phyloP scores from a whole-genome alignment of 2,113 vertebrate species.

The Chloebia gouldiae region DNA sequence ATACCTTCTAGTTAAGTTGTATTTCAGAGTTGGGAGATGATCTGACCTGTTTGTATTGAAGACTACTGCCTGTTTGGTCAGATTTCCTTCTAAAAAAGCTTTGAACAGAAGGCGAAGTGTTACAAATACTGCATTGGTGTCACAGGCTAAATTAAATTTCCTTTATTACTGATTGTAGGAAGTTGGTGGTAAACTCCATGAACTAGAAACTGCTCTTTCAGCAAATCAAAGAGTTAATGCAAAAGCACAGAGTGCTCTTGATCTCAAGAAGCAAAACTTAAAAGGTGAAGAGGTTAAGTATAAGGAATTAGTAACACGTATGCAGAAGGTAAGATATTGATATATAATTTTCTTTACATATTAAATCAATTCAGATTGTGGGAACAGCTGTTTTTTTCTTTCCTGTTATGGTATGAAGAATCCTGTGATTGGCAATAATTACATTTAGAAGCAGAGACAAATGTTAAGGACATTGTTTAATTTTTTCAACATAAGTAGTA shows the following conservation, averaged over 20 bases:
- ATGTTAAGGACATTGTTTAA: neutral
- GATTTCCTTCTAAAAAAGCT: neutral
- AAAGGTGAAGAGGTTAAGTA: conserved; percentile 83
- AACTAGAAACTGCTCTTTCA: conserved; percentile 80
- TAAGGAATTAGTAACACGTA: conserved; percentile 81
- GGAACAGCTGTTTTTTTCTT: neutral
- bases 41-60: neutral
- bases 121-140: neutral
- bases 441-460: neutral
- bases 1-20: neutral
- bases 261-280: conserved; percentile 89
- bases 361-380: neutral
- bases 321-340: conserved; percentile 81
- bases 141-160: neutral
- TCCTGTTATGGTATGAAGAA: neutral
- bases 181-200: conserved; percentile 72
- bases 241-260: conserved; percentile 86
- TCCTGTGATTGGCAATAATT: neutral
- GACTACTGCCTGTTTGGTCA: neutral
- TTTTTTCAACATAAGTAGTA: neutral
- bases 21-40: neutral
- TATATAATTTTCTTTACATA: neutral
- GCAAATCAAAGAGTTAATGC: conserved; percentile 83
- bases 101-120: neutral
- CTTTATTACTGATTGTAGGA: conserved; percentile 71